Evolutionary conservation across 2,113 vertebrate genomes (phyloP).

Genomic region (Hucho hucho): DNA sequence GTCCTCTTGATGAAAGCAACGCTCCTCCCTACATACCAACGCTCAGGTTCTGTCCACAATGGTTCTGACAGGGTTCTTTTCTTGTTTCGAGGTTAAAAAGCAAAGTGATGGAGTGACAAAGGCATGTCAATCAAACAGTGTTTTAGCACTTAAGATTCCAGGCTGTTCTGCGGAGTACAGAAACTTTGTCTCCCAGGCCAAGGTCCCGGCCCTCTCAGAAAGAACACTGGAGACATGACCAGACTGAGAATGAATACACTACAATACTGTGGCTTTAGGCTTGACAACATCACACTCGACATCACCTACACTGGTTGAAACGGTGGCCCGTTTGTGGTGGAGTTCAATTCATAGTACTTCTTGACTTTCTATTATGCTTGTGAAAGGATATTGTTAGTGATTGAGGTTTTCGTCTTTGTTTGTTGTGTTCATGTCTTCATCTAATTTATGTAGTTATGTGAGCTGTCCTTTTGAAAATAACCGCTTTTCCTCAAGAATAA

Average conservation of each 20-base stretch:
- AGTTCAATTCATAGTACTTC: neutral
- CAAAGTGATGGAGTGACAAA: conserved; percentile 63
- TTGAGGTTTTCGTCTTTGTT: neutral
- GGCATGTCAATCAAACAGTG: conserved; percentile 64
- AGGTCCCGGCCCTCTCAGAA: conserved; percentile 45
- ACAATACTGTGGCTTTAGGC: conserved; percentile 11
- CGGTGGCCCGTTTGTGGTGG: neutral
- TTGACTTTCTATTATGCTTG: neutral
- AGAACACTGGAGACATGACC: conserved; percentile 49
- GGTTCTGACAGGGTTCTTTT: conserved; percentile 33
- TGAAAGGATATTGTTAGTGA: neutral
- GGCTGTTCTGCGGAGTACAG: conserved; percentile 43
- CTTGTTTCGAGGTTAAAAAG: conserved; percentile 47
- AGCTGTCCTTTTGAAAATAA: neutral
- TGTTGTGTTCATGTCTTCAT: neutral
- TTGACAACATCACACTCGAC: conserved; percentile 12
- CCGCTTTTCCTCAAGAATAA: neutral
- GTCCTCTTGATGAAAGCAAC: conserved; percentile 26
- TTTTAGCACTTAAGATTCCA: conserved; percentile 68
- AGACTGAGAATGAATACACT: conserved; percentile 52
- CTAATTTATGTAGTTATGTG: neutral
- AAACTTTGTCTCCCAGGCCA: conserved; percentile 54
- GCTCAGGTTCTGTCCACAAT: conserved; percentile 42
- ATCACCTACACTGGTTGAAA: neutral
- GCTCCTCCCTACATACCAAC: conserved; percentile 39